Evolutionary conservation across 2,888 invertebrate species (phyloP).

Genomic region (Chloroclystis v-ata): DNA sequence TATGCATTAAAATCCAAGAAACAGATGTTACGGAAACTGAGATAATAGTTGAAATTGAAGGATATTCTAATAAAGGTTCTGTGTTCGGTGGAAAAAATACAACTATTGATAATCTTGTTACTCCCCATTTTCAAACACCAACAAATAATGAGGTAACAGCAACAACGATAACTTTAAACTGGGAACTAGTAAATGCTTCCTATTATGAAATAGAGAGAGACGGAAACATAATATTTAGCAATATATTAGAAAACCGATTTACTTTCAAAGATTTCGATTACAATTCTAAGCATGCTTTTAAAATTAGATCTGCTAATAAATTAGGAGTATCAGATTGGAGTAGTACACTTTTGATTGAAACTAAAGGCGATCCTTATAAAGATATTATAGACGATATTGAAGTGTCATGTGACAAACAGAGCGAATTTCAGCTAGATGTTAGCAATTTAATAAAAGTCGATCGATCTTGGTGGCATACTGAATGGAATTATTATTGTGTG

Average conservation of each 20-base stretch:
- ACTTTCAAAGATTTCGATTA: conserved; percentile 45
- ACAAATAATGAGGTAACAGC: conserved; percentile 35
- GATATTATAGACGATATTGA: conserved; percentile 40
- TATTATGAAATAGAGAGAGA: conserved; percentile 63
- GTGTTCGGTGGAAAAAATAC: conserved; percentile 38
- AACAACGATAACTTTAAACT: conserved; percentile 43
- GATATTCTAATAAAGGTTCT: conserved; percentile 37
- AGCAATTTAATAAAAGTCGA: conserved; percentile 37
- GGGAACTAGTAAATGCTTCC: conserved; percentile 41
- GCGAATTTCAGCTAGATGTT: conserved; percentile 41
- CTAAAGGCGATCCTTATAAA: conserved; percentile 44
- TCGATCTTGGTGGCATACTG: conserved; percentile 44
- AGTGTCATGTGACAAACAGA: conserved; percentile 43
- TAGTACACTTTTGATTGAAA: conserved; percentile 38
- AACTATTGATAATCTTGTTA: conserved; percentile 28
- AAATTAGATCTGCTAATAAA: conserved; percentile 46
- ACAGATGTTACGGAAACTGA: conserved; percentile 48
- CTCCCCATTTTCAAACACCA: conserved; percentile 37
- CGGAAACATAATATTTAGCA: conserved; percentile 44
- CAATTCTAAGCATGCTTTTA: conserved; percentile 47
- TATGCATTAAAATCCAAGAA: conserved; percentile 54
- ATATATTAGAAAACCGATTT: conserved; percentile 40
- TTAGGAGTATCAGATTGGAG: conserved; percentile 58
- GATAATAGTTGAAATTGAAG: conserved; percentile 52
- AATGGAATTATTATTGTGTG: conserved; percentile 29